Percentiles rank a stretch among this genome's conserved stretches.
Conservation (phyloP, 2,113 vertebrate genomes). For the Pollachius pollachius region DNA sequence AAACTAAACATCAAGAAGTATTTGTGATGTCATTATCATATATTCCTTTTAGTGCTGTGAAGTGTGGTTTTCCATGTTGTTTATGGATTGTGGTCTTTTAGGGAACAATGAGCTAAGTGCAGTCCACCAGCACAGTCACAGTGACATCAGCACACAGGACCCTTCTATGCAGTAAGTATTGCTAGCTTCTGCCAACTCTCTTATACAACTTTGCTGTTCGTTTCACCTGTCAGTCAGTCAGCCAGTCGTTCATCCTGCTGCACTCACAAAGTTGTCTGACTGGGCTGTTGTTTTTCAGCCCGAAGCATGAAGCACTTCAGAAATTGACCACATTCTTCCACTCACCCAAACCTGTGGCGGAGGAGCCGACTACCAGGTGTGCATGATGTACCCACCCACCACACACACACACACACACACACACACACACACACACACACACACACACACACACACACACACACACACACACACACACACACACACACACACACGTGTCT, state of each 20-base stretch:
- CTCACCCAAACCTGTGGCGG: conserved; percentile 32
- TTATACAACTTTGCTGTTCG: background rate
- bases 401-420: background rate
- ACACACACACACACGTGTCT: background rate
- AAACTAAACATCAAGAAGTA: too few relatives aligned
- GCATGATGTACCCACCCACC: background rate
- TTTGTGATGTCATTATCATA: too few relatives aligned
- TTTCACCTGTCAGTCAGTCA: background rate
- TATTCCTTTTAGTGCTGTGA: too few relatives aligned
- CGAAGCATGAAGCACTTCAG: conserved; percentile 74
- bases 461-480: background rate
- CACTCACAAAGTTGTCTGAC: too few relatives aligned
- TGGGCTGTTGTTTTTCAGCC: conserved; percentile 54
- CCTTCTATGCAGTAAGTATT: conserved; percentile 22
- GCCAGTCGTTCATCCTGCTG: too few relatives aligned
- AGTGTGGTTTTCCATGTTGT: background rate
- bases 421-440: background rate
- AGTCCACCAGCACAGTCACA: conserved; percentile 47
- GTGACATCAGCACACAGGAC: conserved; percentile 36
- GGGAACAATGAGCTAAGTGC: conserved; percentile 33
- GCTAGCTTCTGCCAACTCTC: background rate
- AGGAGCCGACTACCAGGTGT: conserved; percentile 36
- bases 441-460: background rate
- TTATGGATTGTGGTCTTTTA: conserved; percentile 5
- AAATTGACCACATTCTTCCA: conserved; percentile 76